phyloP scores from a whole-genome alignment of 2,888 invertebrate species.

The Plebejus argus region DNA sequence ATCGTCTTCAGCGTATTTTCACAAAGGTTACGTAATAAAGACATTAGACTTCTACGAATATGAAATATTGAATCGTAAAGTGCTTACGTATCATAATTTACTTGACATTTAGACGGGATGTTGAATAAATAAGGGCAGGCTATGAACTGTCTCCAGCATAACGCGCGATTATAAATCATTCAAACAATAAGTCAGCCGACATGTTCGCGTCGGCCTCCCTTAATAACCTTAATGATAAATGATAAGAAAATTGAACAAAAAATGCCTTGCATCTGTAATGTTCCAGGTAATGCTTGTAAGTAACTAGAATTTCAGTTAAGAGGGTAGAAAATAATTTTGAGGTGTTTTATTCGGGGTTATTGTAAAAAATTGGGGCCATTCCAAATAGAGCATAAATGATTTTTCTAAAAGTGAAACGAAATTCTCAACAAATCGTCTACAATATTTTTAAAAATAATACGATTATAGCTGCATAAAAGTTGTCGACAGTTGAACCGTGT shows the following conservation, averaged over 20 bases:
- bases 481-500: background rate
- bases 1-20: background rate
- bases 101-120: constrained; percentile 34
- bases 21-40: background rate
- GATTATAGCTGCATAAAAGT: background rate
- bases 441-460: background rate
- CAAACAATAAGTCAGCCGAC: constrained; percentile 46
- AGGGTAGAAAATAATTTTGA: background rate
- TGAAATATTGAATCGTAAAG: constrained; percentile 1
- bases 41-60: background rate
- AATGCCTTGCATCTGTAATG: background rate
- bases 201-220: constrained; percentile 26
- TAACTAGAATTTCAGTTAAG: background rate
- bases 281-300: background rate
- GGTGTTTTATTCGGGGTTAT: background rate
- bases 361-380: background rate
- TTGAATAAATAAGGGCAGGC: constrained; percentile 49
- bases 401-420: background rate
- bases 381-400: background rate
- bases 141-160: constrained; percentile 49
- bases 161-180: constrained; percentile 51
- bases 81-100: constrained; percentile 21
- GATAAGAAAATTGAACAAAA: constrained; percentile 26
- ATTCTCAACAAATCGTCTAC: background rate
- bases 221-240: constrained; percentile 32